Conservation (phyloP, 2,888 invertebrate genomes). For the Catocala nupta region DNA sequence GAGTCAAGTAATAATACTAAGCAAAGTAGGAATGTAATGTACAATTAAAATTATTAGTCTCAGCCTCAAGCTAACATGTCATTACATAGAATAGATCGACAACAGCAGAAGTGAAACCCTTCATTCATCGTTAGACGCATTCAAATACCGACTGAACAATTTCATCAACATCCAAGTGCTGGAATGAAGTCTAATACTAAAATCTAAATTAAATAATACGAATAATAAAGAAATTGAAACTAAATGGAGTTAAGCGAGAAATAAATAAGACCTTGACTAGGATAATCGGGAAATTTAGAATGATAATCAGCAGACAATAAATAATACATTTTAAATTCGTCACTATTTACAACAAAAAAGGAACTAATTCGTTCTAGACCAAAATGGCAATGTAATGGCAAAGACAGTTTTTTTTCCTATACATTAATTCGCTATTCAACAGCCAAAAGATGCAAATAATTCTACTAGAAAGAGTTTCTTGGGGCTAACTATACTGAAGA, state of each 20-base stretch:
- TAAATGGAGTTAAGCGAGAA: conserved; percentile 71
- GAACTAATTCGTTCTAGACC: conserved; percentile 85
- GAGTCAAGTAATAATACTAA: conserved; percentile 80
- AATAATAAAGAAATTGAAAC: conserved; percentile 72
- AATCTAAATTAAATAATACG: conserved; percentile 73
- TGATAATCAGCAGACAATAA: conserved; percentile 76
- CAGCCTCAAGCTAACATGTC: conserved; percentile 63
- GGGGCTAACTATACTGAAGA: conserved; percentile 60
- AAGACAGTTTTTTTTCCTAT: conserved; percentile 70
- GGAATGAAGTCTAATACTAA: conserved; percentile 79
- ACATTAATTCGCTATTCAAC: conserved; percentile 72
- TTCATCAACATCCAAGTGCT: conserved; percentile 68
- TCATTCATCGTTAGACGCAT: conserved; percentile 52
- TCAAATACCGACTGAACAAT: conserved; percentile 71
- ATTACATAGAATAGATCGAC: conserved; percentile 47
- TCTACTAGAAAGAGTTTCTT: conserved; percentile 62
- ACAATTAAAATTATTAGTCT: conserved; percentile 72
- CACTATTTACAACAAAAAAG: conserved; percentile 84
- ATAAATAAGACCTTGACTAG: conserved; percentile 86
- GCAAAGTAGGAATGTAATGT: conserved; percentile 80
- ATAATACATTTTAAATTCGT: conserved; percentile 82
- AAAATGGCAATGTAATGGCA: conserved; percentile 87
- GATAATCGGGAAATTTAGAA: conserved; percentile 83
- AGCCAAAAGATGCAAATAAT: conserved; percentile 73
- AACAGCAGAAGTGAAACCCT: conserved; percentile 46